Evolutionary conservation across 2,797 vertebrate species (phyloP), one percentile per base, ranked within the genome.

Genomic region (Spea hammondii): DNA sequence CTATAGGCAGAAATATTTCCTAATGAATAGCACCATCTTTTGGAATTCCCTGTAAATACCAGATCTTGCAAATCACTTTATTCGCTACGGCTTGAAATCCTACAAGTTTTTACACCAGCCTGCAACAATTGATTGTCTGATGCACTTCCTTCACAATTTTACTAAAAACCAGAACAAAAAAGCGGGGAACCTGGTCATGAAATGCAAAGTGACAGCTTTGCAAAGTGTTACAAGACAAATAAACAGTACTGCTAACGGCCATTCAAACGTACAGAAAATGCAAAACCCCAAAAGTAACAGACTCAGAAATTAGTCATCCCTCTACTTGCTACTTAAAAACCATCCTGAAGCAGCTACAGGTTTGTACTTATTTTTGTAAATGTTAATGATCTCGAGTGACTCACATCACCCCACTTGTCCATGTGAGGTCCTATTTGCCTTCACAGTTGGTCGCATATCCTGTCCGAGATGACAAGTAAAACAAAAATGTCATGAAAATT

Each of bases 141-240:
- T 13, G 4, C 12, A 57, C 5, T 57, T 57, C 55, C 55, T 57
- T 57, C 55, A 66, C 54, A 8, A 76, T 70, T 66, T 82, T 82
- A 79, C 83, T 49, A 84, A 81, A 80, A 83, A 67, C 45, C 84
- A 82, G 79, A 54, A 44, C 11, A 4, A 57, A 57, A 57, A 57
- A 57, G 55, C n/a, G 55, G 55, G n/a, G 55, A 57, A 57, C 10
- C 51, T 7, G n/a, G 32, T 32, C 9, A 57, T 13, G 12, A 57
- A 57, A 13, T 13, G n/a, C 9, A 57, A 13, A 57, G 11, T 57
- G 10, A 57, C 9, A 57, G 55, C 55, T 65, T 65, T 69, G 48
- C 0, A 70, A 14, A 54, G 75, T 85, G 83, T 48, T 32, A 32
- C 32, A 32, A 32, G 32, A 32, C 32, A 32, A 32, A 6, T 5